Evolutionary conservation across 30 jellyfish, hydroid and myxozoan species (phyloP), one percentile per base, ranked within the genome.

Genomic region (Hydra vulgaris): DNA sequence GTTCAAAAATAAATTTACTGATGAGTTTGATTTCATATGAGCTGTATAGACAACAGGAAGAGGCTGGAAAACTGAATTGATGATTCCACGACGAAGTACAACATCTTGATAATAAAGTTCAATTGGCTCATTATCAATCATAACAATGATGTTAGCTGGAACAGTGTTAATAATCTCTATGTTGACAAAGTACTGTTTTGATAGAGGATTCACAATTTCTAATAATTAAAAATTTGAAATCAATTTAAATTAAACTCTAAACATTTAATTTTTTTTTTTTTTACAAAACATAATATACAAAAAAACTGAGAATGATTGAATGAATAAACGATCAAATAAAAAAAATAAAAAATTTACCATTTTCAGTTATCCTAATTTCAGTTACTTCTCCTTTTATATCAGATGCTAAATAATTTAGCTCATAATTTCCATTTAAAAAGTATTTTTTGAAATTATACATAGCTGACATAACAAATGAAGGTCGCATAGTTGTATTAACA

Each of bases 51-150:
- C 91, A 54, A 80, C 71, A 12, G 89, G 71, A 4, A 73, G 96
- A 1, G 98, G 98, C 8, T 86, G 84, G 22, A 67, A 89, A 71
- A 92, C 94, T 18, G 98, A 54, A 16, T 24, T 61, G 21, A 92
- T 84, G 54, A 81, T 72, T 54, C 87, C 90, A 7, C 82, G 55
- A 78, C 81, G 82, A 15, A n/a, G 66, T 0, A 87, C 89, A 18
- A 81, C 94, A 3, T 95, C 98, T 61, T 88, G 95, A 23, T 83
- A 73, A 19, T 88, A 89, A 24, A 92, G 85, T 25, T 81, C 85
- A 8, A 87, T 84, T 55, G 95, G 84, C 76, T 74, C 94, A 40
- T 81, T 72, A 53, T 86, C 94, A 40, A 92, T 84, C 18, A 86
- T 52, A 24, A 92, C 96, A 8, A 84, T 83, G 7, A 82, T 40